A percentile compares a stretch with the other conserved stretches of the same genome.
phyloP scores from a whole-genome alignment of 2,797 vertebrate genomes.

The Myotis daubentonii region DNA sequence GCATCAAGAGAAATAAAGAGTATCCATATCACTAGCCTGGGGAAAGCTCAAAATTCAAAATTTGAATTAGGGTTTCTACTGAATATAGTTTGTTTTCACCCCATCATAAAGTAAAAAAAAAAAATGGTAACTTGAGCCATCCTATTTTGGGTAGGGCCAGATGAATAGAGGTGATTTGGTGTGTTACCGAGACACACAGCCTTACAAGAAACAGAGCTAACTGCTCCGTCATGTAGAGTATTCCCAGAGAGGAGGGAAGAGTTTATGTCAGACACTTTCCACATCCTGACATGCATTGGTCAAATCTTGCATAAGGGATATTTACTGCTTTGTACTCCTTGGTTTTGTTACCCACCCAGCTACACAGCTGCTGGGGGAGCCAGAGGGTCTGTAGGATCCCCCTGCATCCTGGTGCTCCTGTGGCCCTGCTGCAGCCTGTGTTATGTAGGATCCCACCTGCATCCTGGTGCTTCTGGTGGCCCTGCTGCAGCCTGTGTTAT shows the following conservation, averaged over 20 bases:
- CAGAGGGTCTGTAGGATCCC: no score
- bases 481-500: no score
- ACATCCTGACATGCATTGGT: no score
- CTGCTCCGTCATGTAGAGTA: accelerated
- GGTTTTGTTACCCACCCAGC: neutral
- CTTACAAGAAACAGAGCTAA: neutral
- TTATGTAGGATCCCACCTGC: no score
- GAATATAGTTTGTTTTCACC: neutral
- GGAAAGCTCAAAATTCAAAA: neutral
- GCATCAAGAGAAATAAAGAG: neutral
- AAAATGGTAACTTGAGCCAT: neutral
- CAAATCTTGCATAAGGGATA: accelerated
- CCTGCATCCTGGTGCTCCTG: no score
- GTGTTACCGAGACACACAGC: neutral
- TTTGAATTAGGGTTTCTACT: neutral
- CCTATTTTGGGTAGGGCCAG: neutral
- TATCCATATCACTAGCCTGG: no score
- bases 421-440: no score
- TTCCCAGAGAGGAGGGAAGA: neutral
- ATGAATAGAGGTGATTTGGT: neutral
- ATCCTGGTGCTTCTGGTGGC: no score
- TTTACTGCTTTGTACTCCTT: neutral
- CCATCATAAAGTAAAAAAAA: neutral
- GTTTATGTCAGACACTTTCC: neutral
- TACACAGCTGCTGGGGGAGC: accelerated